Evolutionary conservation across 2,888 invertebrate genomes (phyloP).

Genomic region (Dimorphilus gyrociliatus): DNA sequence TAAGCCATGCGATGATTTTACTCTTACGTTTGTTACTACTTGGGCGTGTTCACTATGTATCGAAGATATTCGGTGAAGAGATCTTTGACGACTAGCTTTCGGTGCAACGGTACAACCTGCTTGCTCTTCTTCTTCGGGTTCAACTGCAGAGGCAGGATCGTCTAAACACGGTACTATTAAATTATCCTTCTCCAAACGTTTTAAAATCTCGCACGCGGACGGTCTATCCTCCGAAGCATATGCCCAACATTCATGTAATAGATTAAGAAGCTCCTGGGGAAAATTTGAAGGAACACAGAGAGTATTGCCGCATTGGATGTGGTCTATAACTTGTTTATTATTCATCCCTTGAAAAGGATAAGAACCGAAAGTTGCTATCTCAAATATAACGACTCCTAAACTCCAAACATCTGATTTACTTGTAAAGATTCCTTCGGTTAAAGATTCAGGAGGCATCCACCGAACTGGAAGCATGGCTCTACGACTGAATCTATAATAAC

Average conservation of each 20-base stretch:
- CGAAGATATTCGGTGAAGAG: too few species aligned
- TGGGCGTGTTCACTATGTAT: too few species aligned
- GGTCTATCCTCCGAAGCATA: constrained; percentile 54
- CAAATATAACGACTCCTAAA: constrained; percentile 65
- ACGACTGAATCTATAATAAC: constrained; percentile 65
- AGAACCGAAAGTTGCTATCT: constrained; percentile 71
- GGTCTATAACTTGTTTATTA: constrained; percentile 64
- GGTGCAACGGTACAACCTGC: constrained; percentile 18
- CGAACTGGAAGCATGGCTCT: constrained; percentile 63
- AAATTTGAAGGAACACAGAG: constrained; percentile 58
- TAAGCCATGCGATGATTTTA: too few species aligned
- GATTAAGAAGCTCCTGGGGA: constrained; percentile 55
- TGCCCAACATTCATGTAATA: constrained; percentile 66
- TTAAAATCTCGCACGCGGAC: constrained; percentile 59
- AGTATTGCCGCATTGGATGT: constrained; percentile 58
- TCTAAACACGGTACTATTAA: constrained; percentile 63
- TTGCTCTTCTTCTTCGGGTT: constrained; percentile 52
- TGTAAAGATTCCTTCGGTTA: constrained; percentile 64
- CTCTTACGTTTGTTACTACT: too few species aligned
- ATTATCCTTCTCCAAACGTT: constrained; percentile 58
- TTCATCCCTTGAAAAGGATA: constrained; percentile 73
- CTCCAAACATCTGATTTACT: constrained; percentile 78
- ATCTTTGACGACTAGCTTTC: too few species aligned
- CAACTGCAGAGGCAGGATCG: constrained; percentile 52
- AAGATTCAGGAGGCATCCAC: constrained; percentile 83